phyloP scores from a whole-genome alignment of 2,888 invertebrate species.

The Tetranychus truncatus region DNA sequence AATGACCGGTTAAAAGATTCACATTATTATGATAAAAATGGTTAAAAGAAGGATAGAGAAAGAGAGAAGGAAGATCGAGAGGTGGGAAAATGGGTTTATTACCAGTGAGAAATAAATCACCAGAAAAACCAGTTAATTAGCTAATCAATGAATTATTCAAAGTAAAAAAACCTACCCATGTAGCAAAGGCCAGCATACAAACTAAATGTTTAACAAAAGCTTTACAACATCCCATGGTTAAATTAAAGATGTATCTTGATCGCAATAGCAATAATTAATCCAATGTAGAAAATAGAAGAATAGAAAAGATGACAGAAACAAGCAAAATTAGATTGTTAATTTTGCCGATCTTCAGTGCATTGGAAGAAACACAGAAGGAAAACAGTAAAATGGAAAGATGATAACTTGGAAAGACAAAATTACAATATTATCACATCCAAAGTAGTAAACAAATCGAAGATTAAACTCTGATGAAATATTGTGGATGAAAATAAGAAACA shows the following conservation, averaged over 20 bases:
- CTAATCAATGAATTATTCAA: neutral
- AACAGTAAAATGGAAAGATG: too few species aligned
- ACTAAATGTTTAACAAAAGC: slow-evolving; percentile 17
- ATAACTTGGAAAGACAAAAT: too few species aligned
- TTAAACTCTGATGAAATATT: too few species aligned
- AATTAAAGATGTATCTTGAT: neutral
- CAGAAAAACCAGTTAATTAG: neutral
- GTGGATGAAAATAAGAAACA: too few species aligned
- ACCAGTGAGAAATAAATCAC: too few species aligned
- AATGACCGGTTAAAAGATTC: neutral
- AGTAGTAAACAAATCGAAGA: too few species aligned
- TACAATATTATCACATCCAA: too few species aligned
- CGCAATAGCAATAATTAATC: neutral
- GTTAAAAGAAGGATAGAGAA: neutral
- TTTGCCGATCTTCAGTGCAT: too few species aligned
- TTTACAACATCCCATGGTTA: slow-evolving; percentile 14
- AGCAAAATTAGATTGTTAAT: too few species aligned
- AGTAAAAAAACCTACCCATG: slow-evolving; percentile 14
- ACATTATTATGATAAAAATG: neutral
- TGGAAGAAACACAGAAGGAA: too few species aligned
- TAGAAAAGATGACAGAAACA: too few species aligned
- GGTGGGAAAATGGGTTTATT: neutral
- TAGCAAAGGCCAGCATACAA: slow-evolving; percentile 15
- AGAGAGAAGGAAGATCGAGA: neutral
- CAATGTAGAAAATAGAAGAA: neutral